Evolutionary conservation across 2,888 invertebrate genomes (phyloP).

Genomic region (Rhaphigaster nebulosa): DNA sequence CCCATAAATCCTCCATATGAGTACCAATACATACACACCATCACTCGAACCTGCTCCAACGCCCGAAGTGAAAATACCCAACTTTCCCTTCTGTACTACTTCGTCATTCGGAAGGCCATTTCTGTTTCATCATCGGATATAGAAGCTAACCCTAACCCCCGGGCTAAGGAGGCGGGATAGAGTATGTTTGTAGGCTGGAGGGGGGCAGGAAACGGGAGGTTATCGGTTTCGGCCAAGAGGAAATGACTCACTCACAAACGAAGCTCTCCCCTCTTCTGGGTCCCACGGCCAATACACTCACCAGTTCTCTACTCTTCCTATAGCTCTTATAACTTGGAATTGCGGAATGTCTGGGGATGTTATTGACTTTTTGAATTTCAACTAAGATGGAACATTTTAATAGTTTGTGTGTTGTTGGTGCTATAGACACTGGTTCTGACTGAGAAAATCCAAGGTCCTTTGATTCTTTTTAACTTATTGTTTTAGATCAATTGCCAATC

Average conservation of each 20-base stretch:
- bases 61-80: not conserved
- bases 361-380: not conserved
- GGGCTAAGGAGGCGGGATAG: conserved; percentile 6
- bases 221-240: conserved; percentile 57
- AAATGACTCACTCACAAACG: conserved; percentile 54
- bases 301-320: not conserved
- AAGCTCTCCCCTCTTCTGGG: conserved; percentile 1
- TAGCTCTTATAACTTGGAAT: not conserved
- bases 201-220: conserved; percentile 56
- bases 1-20: no score
- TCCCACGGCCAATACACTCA: conserved; percentile 47
- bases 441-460: no score
- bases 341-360: not conserved
- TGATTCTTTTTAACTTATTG: no score
- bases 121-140: not conserved
- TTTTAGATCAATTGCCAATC: no score
- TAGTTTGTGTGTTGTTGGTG: not conserved
- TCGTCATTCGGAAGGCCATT: conserved; percentile 3
- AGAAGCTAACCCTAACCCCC: not conserved
- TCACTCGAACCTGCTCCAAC: not conserved
- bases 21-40: no score
- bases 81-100: not conserved
- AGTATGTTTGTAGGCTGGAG: conserved; percentile 13
- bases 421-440: not conserved
- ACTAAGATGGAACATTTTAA: no score